phyloP scores from a whole-genome alignment of 1,140 invertebrate species.

The Brachystomella parvula region DNA sequence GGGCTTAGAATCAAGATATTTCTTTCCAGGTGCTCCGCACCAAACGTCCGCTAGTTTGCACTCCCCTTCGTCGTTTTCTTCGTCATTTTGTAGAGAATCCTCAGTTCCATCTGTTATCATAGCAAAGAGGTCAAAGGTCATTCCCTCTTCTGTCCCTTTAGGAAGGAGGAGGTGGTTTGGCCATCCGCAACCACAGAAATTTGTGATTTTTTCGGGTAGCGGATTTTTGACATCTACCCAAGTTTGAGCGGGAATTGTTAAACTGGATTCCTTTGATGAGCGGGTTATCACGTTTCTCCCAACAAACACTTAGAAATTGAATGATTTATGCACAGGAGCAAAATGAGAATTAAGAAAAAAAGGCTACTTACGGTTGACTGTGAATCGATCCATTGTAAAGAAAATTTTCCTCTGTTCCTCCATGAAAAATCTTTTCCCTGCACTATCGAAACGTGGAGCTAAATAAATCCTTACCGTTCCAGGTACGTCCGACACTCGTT shows the following conservation, averaged over 20 bases:
- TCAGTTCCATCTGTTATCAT: conserved; percentile 69
- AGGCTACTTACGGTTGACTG: not conserved
- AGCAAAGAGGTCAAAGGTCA: conserved; percentile 61
- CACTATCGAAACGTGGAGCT: conserved; percentile 1
- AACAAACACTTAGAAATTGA: not conserved
- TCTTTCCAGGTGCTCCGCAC: conserved; percentile 61
- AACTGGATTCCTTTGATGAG: not conserved
- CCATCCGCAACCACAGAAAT: conserved; percentile 71
- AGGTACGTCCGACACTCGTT: not conserved
- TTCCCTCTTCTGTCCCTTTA: conserved; percentile 62
- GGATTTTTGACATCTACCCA: not conserved
- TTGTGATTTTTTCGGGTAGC: not conserved
- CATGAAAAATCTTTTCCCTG: not conserved
- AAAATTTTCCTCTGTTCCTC: not conserved
- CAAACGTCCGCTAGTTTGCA: conserved; percentile 47
- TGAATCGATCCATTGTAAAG: conserved; percentile 12
- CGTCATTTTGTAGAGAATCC: conserved; percentile 46
- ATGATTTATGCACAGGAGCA: no score
- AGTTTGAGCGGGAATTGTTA: not conserved
- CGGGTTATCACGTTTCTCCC: not conserved
- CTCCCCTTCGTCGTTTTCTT: conserved; percentile 56
- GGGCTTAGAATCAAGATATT: conserved; percentile 60
- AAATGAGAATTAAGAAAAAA: not conserved
- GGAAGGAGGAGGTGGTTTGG: conserved; percentile 74
- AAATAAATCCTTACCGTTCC: not conserved